A percentile compares a stretch with the other conserved stretches of the same genome.
These are phyloP conservation scores for Drosophila pegasa DNA, from an alignment of 2,888 invertebrate species.

Conservation along the genomic window DNA sequence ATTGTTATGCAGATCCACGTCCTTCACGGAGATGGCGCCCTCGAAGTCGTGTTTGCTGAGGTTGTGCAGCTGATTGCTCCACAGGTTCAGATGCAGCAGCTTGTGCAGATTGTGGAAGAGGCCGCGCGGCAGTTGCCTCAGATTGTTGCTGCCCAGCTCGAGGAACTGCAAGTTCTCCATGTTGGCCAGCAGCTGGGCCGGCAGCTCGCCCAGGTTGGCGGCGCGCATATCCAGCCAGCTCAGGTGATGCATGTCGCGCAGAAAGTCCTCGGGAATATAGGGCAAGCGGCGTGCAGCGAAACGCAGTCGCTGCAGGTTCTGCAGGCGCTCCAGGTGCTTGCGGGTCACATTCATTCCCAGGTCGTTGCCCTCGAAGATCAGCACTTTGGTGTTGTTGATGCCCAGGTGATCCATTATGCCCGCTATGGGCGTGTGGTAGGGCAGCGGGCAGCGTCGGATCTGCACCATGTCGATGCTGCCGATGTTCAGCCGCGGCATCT, in stretches of 20 bases:
- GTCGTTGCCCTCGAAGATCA: conserved; percentile 87
- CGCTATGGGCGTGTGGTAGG: conserved; percentile 85
- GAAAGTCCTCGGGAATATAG: conserved; percentile 87
- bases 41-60: conserved; percentile 88
- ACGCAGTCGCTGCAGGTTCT: conserved; percentile 86
- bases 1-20: conserved; percentile 90
- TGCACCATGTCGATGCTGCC: conserved; percentile 80
- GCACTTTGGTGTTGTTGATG: conserved; percentile 81
- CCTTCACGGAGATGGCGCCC: conserved; percentile 87
- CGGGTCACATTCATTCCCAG: conserved; percentile 86
- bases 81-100: conserved; percentile 88
- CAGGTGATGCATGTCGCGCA: conserved; percentile 87
- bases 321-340: conserved; percentile 87
- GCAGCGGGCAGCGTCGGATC: conserved; percentile 83
- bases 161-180: conserved; percentile 87
- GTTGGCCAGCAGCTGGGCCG: conserved; percentile 86
- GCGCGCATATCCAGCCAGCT: conserved; percentile 88
- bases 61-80: conserved; percentile 89
- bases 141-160: conserved; percentile 89
- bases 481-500: conserved; percentile 81
- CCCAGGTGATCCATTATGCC: conserved; percentile 82
- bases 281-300: conserved; percentile 88
- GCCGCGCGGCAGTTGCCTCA: conserved; percentile 87
- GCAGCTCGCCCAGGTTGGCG: conserved; percentile 87
- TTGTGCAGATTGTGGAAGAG: conserved; percentile 88